Evolutionary conservation across 2,888 invertebrate species (phyloP), one percentile per base, ranked within the genome.

Genomic region (Euproctis similis): DNA sequence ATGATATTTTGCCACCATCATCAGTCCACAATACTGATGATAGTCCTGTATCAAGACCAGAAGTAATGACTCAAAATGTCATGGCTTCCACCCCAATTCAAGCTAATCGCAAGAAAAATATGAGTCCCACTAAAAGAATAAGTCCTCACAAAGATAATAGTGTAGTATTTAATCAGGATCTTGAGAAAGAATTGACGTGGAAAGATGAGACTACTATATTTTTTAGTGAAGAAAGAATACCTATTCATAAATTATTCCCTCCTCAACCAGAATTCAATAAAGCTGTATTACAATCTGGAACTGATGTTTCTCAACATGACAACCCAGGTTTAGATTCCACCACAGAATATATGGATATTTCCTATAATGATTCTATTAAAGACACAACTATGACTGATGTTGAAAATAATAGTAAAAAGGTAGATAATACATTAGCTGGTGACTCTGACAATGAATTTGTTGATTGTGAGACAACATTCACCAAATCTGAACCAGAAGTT

Each of bases 381-480:
- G 63, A 72, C 27, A 65, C 45, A 40, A 65, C 63, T 26, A 42
- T 63, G 10, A 56, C 57, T 11, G 52, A 62, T 11, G 30, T 37
- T 20, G 41, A 52, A 31, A 16, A 14, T 12, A 37, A 33, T 10
- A 29, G 21, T 10, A 41, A 42, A 11, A 50, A 42, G 34, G 37
- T 20, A 12, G 54, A 57, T 28, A 25, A 29, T 13, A 43, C 30
- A 29, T 34, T 42, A 36, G 32, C 47, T 26, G 34, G 36, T 14
- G 80, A 81, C 35, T 80, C 81, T 3, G 82, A 82, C 39, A 51
- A 64, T 51, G 81, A 81, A 38, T 82, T 82, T 69, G 46, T 75
- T 19, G 82, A 84, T 39, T 82, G 82, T 59, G 82, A 82, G 56
- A 70, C 77, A 28, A 76, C 75, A 43, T 65, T 78, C 36, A 63